These are phyloP conservation scores for Prionace glauca DNA, from an alignment of 2,797 vertebrate genomes.

Conservation along the genomic window DNA sequence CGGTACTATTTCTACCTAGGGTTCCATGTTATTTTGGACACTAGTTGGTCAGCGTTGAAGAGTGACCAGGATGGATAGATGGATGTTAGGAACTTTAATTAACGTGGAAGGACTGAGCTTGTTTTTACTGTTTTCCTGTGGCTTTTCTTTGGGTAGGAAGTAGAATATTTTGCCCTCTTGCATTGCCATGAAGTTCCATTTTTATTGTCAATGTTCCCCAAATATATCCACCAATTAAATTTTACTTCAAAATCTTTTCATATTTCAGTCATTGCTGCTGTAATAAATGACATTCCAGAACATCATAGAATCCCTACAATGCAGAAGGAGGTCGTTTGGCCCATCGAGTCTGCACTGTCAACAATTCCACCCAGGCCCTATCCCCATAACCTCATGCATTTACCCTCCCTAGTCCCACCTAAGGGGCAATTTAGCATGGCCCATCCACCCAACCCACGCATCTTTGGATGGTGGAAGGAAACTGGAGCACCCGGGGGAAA, in stretches of 20 bases:
- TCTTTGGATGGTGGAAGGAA: too few species aligned
- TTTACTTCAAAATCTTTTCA: not conserved
- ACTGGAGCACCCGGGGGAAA: too few species aligned
- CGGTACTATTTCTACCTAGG: not conserved
- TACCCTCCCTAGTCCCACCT: too few species aligned
- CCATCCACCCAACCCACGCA: too few species aligned
- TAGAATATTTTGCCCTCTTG: not conserved
- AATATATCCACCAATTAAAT: not conserved
- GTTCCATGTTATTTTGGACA: not conserved
- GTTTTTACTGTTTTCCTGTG: not conserved
- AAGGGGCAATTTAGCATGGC: too few species aligned
- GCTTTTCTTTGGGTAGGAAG: not conserved
- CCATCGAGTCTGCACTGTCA: too few species aligned
- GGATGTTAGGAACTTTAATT: not conserved
- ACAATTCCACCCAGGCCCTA: too few species aligned
- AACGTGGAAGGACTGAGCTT: not conserved
- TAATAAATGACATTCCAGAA: not conserved
- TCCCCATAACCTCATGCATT: too few species aligned
- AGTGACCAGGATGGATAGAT: not conserved
- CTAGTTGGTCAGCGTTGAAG: not conserved
- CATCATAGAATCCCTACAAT: too few species aligned
- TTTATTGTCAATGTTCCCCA: not conserved
- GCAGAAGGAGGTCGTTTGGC: too few species aligned
- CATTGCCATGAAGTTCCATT: not conserved
- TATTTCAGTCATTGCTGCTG: not conserved